These are phyloP conservation scores for Florisuga fusca DNA, from an alignment of 2,797 vertebrate genomes.

Conservation along the genomic window DNA sequence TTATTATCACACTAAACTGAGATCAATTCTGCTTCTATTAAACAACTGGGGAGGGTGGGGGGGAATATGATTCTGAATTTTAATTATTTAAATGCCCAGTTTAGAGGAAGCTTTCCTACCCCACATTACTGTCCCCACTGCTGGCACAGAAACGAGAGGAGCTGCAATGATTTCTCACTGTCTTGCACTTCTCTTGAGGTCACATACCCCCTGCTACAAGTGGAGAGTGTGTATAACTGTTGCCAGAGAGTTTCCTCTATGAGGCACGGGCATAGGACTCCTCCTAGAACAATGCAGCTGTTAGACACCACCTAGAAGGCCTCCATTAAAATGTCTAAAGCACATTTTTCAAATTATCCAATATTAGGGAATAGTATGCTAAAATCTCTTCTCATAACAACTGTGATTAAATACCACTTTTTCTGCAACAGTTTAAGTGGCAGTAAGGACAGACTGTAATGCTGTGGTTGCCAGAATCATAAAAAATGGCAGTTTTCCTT, in stretches of 20 bases:
- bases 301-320: background rate
- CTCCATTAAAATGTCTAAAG: background rate
- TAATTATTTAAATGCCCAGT: slow-evolving; percentile 12
- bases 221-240: background rate
- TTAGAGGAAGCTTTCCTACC: background rate
- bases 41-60: background rate
- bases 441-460: slow-evolving; percentile 1
- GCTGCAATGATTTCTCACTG: background rate
- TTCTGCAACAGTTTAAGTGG: background rate
- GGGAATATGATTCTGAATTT: slow-evolving; percentile 46
- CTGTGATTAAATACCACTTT: background rate
- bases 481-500: background rate
- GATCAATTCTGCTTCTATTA: slow-evolving; percentile 45
- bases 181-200: background rate
- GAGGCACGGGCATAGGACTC: background rate
- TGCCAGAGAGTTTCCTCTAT: background rate
- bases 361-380: background rate
- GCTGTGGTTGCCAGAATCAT: background rate
- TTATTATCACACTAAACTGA: slow-evolving; percentile 39
- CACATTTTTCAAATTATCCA: background rate
- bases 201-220: background rate
- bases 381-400: background rate
- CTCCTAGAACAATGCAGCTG: background rate
- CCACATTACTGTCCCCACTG: background rate
- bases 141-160: background rate